Evolutionary conservation across 2,888 invertebrate species (phyloP).

Genomic region (Drosophila lutescens): DNA sequence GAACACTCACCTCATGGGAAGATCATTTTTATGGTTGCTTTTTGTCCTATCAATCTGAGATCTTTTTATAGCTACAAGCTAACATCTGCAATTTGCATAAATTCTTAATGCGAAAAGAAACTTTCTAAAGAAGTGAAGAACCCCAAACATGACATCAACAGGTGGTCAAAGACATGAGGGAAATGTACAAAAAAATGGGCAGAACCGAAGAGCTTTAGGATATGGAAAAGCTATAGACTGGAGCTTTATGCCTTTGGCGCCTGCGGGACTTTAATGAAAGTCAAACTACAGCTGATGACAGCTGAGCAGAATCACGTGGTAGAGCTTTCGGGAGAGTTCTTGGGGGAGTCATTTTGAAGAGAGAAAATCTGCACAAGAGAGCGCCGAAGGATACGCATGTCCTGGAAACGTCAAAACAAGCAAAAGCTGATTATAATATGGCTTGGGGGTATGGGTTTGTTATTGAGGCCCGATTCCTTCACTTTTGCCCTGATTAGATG

Average conservation of each 20-base stretch:
- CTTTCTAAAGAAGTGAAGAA: constrained; percentile 32
- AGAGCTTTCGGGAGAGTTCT: constrained; percentile 21
- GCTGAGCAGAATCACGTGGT: constrained; percentile 57
- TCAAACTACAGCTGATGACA: constrained; percentile 51
- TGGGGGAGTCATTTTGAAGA: background rate
- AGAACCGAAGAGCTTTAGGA: constrained; percentile 47
- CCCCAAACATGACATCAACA: constrained; percentile 62
- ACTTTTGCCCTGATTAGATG: constrained; percentile 66
- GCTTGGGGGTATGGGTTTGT: constrained; percentile 56
- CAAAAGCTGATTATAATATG: constrained; percentile 16
- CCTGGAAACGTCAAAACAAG: constrained; percentile 64
- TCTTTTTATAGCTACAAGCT: constrained; percentile 29
- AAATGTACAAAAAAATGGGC: background rate
- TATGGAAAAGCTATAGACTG: constrained; percentile 41
- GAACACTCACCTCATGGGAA: constrained; percentile 13
- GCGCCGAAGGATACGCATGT: constrained; percentile 56
- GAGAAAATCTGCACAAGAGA: constrained; percentile 22
- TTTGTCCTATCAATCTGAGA: constrained; percentile 14
- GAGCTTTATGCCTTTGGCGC: constrained; percentile 24
- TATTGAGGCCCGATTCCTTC: constrained; percentile 44
- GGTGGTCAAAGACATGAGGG: constrained; percentile 41
- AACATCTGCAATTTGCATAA: constrained; percentile 36
- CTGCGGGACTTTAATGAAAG: constrained; percentile 37
- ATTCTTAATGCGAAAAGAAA: constrained; percentile 24
- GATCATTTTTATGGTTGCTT: constrained; percentile 20